These are phyloP conservation scores for Cyprinodon variegatus DNA, from an alignment of 2,113 vertebrate genomes.

Conservation along the genomic window DNA sequence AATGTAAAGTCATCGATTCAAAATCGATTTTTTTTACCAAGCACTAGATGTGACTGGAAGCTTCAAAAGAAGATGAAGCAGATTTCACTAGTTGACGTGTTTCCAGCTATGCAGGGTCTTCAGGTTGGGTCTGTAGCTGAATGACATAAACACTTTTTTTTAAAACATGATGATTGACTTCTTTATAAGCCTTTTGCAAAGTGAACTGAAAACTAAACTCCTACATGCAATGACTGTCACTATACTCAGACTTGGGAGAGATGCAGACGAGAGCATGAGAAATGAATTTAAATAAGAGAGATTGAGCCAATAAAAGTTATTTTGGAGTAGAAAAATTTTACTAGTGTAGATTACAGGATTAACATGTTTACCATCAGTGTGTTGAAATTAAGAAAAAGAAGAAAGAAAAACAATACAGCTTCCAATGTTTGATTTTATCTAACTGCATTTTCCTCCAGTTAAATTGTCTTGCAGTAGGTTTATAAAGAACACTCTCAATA, in stretches of 20 bases:
- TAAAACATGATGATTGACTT: constrained; percentile 5
- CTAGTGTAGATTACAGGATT: background rate
- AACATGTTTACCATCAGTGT: background rate
- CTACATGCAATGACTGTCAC: no score
- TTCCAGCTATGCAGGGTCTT: constrained; percentile 31
- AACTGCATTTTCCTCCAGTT: background rate
- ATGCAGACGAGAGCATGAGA: background rate
- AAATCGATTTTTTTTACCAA: no score
- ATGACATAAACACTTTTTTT: background rate
- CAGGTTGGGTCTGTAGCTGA: constrained; percentile 35
- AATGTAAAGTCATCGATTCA: no score
- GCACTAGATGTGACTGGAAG: background rate
- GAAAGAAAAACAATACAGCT: no score
- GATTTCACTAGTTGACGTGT: constrained; percentile 2
- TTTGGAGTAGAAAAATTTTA: no score
- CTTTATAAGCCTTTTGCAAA: constrained; percentile 14
- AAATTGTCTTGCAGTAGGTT: background rate
- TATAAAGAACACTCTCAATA: background rate
- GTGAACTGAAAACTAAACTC: background rate
- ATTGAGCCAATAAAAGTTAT: no score
- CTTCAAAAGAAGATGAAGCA: constrained; percentile 34
- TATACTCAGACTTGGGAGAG: background rate
- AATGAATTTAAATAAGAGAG: background rate
- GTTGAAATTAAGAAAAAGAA: no score
- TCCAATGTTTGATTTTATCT: background rate